Conservation (phyloP, 2,797 vertebrate genomes). For the Pangasius djambal region DNA sequence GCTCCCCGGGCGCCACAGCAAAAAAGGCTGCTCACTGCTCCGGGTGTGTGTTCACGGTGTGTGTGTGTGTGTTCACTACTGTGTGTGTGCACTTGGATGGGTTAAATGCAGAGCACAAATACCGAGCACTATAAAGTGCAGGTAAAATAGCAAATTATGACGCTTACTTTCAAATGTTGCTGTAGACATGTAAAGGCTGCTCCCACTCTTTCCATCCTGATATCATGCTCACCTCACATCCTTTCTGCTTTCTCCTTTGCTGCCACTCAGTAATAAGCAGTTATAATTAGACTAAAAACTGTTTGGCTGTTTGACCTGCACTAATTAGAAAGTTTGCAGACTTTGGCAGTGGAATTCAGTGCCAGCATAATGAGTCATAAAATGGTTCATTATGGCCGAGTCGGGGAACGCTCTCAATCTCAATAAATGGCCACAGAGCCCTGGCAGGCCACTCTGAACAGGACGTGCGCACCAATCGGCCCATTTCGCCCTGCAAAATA, state of each 20-base stretch:
- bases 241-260: conserved; percentile 57
- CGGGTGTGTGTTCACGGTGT: too few relatives aligned
- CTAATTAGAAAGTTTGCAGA: conserved; percentile 84
- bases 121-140: neutral
- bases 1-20: too few relatives aligned
- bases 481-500: conserved; percentile 51
- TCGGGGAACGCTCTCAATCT: conserved; percentile 77
- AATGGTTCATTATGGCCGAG: conserved; percentile 78
- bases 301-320: conserved; percentile 79
- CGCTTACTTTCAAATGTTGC: neutral
- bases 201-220: neutral
- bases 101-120: too few relatives aligned
- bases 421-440: conserved; percentile 77
- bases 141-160: neutral
- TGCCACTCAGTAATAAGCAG: conserved; percentile 72
- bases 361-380: conserved; percentile 81
- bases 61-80: too few relatives aligned
- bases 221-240: conserved; percentile 54
- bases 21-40: too few relatives aligned
- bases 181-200: neutral
- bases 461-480: conserved; percentile 65
- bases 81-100: too few relatives aligned
- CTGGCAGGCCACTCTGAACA: conserved; percentile 76
- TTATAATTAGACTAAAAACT: conserved; percentile 77
- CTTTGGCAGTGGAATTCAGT: conserved; percentile 75